These are phyloP conservation scores for Periophthalmus magnuspinnatus DNA, from an alignment of 2,797 vertebrate species.

Conservation along the genomic window DNA sequence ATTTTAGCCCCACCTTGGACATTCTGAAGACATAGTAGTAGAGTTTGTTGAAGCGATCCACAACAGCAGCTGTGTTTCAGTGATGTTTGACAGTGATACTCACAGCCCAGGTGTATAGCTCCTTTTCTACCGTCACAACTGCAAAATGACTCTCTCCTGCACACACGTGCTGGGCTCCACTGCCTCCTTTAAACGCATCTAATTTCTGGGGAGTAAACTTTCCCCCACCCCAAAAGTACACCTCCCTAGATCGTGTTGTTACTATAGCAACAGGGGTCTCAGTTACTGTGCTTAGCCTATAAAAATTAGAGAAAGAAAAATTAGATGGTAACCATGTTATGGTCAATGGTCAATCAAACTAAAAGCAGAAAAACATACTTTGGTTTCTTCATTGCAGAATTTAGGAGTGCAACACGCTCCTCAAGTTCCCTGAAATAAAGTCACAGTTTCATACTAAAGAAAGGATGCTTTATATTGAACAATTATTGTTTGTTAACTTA, in stretches of 20 bases:
- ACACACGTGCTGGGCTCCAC: constrained; percentile 93
- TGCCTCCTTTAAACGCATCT: constrained; percentile 96
- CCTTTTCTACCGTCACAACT: constrained; percentile 98
- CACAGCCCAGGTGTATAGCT: constrained; percentile 98
- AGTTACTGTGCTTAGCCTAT: constrained; percentile 85
- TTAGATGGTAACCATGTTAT: neutral
- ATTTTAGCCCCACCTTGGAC: constrained; percentile 95
- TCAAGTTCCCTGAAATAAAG: constrained; percentile 86
- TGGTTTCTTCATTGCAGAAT: constrained; percentile 92
- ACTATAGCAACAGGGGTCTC: constrained; percentile 95
- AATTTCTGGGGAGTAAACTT: constrained; percentile 97
- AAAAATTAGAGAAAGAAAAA: too few relatives aligned
- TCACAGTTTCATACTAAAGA: constrained; percentile 3
- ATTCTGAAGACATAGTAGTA: constrained; percentile 77
- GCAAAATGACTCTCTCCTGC: constrained; percentile 98
- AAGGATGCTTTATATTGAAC: constrained; percentile 31
- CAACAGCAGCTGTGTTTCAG: neutral
- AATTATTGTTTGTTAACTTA: constrained; percentile 62
- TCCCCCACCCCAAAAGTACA: constrained; percentile 98
- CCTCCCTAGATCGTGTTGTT: constrained; percentile 93
- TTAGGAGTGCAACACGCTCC: constrained; percentile 88
- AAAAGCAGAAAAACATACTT: constrained; percentile 77
- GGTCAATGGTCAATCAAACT: neutral
- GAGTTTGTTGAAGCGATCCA: constrained; percentile 6
- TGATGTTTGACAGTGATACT: constrained; percentile 65